phyloP scores from a whole-genome alignment of 2,113 vertebrate species.

The Spea multiplicata region DNA sequence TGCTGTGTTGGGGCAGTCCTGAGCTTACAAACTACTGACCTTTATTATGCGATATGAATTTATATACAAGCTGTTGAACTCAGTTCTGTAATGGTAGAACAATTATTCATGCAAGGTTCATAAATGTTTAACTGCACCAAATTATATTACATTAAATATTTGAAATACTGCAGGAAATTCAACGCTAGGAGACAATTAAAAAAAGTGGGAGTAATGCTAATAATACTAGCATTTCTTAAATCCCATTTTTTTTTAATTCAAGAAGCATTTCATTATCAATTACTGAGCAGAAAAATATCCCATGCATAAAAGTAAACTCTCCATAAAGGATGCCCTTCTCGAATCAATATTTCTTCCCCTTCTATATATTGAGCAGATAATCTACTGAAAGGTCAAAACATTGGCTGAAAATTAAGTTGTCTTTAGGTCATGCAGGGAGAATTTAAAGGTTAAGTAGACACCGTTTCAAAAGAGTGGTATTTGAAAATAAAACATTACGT shows the following conservation, averaged over 20 bases:
- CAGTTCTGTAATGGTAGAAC: neutral
- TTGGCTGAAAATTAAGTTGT: slow-evolving; percentile 31
- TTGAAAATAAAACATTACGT: no score
- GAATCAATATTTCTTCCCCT: slow-evolving; percentile 43
- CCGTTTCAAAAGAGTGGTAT: neutral
- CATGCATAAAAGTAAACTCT: slow-evolving; percentile 20
- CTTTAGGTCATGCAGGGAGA: slow-evolving; percentile 28
- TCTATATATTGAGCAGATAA: slow-evolving; percentile 41
- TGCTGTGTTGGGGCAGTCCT: no score
- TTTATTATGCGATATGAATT: neutral
- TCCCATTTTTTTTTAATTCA: neutral
- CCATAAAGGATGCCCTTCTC: slow-evolving; percentile 34
- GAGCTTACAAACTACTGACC: neutral
- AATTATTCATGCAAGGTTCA: neutral
- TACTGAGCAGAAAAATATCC: slow-evolving; percentile 20
- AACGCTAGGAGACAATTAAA: neutral
- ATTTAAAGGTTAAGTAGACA: slow-evolving; percentile 30
- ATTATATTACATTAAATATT: neutral
- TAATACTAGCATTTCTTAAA: slow-evolving; percentile 2
- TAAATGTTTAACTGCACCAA: slow-evolving; percentile 1
- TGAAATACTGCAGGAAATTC: slow-evolving; percentile 7
- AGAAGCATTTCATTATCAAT: slow-evolving; percentile 32
- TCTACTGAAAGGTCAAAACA: slow-evolving; percentile 44
- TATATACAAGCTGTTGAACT: neutral
- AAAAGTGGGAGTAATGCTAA: neutral